These are phyloP conservation scores for Mongoloraphidia duomilia DNA, from an alignment of 2,888 invertebrate genomes.

Conservation along the genomic window DNA sequence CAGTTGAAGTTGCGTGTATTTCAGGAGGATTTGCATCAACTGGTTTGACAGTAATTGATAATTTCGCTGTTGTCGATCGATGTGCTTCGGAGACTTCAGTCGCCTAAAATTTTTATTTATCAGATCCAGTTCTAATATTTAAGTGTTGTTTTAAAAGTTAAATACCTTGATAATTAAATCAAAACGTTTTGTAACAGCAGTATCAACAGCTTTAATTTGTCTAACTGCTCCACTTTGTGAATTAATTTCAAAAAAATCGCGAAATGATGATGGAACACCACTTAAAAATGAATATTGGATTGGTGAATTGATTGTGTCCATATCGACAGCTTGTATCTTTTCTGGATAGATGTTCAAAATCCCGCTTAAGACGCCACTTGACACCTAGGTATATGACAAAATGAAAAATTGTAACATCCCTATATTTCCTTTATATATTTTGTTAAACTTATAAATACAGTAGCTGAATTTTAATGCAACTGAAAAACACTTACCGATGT, in stretches of 20 bases:
- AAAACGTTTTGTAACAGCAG: constrained; percentile 61
- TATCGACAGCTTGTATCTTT: constrained; percentile 79
- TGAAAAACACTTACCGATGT: constrained; percentile 50
- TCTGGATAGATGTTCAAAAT: constrained; percentile 72
- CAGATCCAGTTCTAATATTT: not conserved
- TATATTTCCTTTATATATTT: not conserved
- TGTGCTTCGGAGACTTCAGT: constrained; percentile 68
- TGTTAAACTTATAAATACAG: constrained; percentile 1
- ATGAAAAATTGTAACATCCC: not conserved
- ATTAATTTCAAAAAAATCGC: constrained; percentile 72
- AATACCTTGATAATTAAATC: constrained; percentile 64
- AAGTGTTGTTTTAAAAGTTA: not conserved
- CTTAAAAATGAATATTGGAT: constrained; percentile 71
- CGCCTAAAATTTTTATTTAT: constrained; percentile 36
- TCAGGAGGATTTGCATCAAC: constrained; percentile 77
- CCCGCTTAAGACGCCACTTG: constrained; percentile 69
- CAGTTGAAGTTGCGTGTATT: constrained; percentile 52
- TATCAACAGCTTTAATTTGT: constrained; percentile 68
- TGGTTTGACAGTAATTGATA: constrained; percentile 68
- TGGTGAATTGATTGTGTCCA: constrained; percentile 74
- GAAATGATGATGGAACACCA: constrained; percentile 63
- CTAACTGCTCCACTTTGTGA: constrained; percentile 64
- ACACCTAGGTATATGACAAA: constrained; percentile 43
- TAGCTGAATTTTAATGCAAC: not conserved
- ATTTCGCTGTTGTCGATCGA: constrained; percentile 68